Evolutionary conservation across 2,888 invertebrate species (phyloP).

Genomic region (Drosophila leonis): DNA sequence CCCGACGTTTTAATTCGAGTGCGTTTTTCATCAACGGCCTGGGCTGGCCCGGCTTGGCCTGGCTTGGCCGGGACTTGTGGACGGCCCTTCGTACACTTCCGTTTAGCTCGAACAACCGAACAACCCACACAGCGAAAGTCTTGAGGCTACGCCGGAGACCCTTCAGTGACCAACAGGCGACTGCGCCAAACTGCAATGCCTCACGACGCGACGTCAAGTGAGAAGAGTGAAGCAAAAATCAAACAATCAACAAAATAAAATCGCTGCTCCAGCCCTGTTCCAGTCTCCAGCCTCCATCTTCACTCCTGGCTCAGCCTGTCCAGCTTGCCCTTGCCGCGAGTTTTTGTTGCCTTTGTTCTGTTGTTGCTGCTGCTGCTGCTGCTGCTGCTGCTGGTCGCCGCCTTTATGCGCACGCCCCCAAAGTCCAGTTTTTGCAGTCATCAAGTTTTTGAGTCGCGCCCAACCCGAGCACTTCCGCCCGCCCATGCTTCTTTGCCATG

Average conservation of each 20-base stretch:
- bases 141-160: slow-evolving; percentile 79
- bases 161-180: slow-evolving; percentile 69
- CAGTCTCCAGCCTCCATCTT: slow-evolving; percentile 4
- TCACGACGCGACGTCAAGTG: slow-evolving; percentile 37
- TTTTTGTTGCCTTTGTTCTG: slow-evolving; percentile 62
- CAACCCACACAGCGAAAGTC: slow-evolving; percentile 68
- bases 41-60: slow-evolving; percentile 29
- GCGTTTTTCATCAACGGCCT: slow-evolving; percentile 76
- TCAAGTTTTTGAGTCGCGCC: slow-evolving; percentile 71
- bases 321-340: slow-evolving; percentile 31
- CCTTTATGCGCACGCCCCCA: slow-evolving; percentile 71
- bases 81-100: slow-evolving; percentile 57
- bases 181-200: slow-evolving; percentile 73
- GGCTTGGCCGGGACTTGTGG: slow-evolving; percentile 25
- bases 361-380: slow-evolving; percentile 37
- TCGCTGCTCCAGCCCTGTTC: slow-evolving; percentile 50
- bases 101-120: slow-evolving; percentile 50
- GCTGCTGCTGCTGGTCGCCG: slow-evolving; percentile 44
- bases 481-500: slow-evolving; percentile 79
- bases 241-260: slow-evolving; percentile 81
- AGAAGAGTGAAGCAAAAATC: slow-evolving; percentile 69
- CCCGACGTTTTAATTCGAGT: slow-evolving; percentile 76
- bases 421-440: slow-evolving; percentile 76
- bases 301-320: slow-evolving; percentile 32
- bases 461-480: slow-evolving; percentile 60